Evolutionary conservation across 2,797 vertebrate genomes (phyloP).

Genomic region (Momotus momota): DNA sequence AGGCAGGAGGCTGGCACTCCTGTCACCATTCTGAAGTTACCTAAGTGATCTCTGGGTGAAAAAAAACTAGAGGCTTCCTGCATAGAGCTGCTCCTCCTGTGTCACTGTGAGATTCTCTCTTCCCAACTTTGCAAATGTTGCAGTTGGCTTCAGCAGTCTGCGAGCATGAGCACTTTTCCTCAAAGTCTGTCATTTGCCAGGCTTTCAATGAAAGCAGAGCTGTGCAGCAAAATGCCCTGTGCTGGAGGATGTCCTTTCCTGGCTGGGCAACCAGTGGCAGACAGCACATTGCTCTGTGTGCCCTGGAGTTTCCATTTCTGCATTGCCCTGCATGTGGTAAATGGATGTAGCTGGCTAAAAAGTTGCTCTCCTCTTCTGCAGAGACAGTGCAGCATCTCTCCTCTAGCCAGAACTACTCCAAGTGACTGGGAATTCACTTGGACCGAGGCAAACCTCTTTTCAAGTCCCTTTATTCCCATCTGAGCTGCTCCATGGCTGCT

Average conservation of each 20-base stretch:
- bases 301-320: not conserved
- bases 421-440: not conserved
- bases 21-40: not conserved
- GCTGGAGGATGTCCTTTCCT: not conserved
- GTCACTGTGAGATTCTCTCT: not conserved
- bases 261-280: not conserved
- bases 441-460: not conserved
- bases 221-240: fast-evolving
- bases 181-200: slow-evolving; percentile 1
- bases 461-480: not conserved
- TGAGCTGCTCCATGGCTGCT: not conserved
- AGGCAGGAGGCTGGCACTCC: not conserved
- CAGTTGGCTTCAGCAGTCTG: not conserved
- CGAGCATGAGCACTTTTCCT: not conserved
- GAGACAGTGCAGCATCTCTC: not conserved
- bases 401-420: not conserved
- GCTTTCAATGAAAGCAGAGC: not conserved
- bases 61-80: not conserved
- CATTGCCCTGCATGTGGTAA: fast-evolving
- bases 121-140: not conserved
- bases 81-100: not conserved
- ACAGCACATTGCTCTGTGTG: fast-evolving
- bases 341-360: not conserved
- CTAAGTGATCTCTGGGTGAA: not conserved
- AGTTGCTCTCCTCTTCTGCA: not conserved